Conservation (phyloP, 2,888 invertebrate species). For the Disparrhopalites patrizii region DNA sequence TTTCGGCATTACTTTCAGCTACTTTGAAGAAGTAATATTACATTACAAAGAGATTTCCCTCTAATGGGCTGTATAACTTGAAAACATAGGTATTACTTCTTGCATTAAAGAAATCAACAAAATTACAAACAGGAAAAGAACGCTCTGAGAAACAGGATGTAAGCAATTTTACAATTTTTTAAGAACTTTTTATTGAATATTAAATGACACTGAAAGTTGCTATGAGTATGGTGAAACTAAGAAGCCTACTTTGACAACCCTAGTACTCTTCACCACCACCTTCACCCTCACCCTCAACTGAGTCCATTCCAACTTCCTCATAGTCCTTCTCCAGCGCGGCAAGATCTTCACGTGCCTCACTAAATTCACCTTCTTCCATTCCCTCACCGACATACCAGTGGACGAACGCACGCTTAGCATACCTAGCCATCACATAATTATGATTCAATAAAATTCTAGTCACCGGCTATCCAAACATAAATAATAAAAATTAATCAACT, state of each 20-base stretch:
- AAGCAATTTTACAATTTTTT: conserved; percentile 1
- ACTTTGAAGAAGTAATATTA: too few species aligned
- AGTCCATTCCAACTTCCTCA: conserved; percentile 70
- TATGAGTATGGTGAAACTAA: not conserved
- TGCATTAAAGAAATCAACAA: not conserved
- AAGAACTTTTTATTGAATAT: conserved; percentile 2
- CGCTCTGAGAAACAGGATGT: not conserved
- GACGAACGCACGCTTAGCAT: conserved; percentile 86
- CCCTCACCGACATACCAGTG: conserved; percentile 57
- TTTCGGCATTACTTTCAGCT: not conserved
- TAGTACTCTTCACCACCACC: conserved; percentile 30
- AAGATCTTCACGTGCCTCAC: conserved; percentile 74
- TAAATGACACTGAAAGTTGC: not conserved
- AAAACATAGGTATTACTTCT: not conserved
- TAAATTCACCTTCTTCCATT: conserved; percentile 64
- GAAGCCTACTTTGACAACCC: not conserved
- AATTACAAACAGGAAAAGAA: conserved; percentile 6
- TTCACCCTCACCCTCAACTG: conserved; percentile 54
- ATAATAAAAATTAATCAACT: too few species aligned
- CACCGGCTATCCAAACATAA: too few species aligned
- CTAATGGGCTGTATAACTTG: not conserved
- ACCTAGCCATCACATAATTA: conserved; percentile 59
- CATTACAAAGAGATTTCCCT: too few species aligned
- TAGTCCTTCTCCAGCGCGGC: conserved; percentile 69
- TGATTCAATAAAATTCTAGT: not conserved